phyloP scores from a whole-genome alignment of 2,888 invertebrate genomes.

The Pollenia angustigena region DNA sequence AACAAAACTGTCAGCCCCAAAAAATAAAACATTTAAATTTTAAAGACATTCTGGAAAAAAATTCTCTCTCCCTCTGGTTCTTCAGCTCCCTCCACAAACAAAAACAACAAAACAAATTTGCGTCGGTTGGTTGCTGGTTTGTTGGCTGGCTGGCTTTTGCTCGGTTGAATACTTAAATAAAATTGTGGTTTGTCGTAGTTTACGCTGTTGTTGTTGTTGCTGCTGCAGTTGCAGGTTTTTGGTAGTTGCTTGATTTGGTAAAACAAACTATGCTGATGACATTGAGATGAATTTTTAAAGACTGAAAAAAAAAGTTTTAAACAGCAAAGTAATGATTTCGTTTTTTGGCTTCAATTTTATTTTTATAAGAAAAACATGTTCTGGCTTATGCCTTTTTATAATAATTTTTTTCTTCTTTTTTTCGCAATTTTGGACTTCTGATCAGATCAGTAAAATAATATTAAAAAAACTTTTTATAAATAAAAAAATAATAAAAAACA shows the following conservation, averaged over 20 bases:
- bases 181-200: conserved; percentile 52
- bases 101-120: background rate
- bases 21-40: conserved; percentile 29
- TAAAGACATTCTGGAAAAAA: conserved; percentile 46
- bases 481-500: conserved; percentile 44
- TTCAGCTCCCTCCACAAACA: background rate
- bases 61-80: background rate
- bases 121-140: background rate
- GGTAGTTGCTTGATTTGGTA: conserved; percentile 70
- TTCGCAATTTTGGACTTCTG: conserved; percentile 53
- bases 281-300: conserved; percentile 69
- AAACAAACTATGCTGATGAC: conserved; percentile 68
- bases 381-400: conserved; percentile 42
- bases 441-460: conserved; percentile 52
- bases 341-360: conserved; percentile 38
- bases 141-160: conserved; percentile 2
- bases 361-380: conserved; percentile 63
- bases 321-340: conserved; percentile 48
- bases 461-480: background rate
- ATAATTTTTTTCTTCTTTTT: background rate
- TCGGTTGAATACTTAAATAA: conserved; percentile 36
- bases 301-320: conserved; percentile 32
- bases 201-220: conserved; percentile 44
- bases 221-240: conserved; percentile 59
- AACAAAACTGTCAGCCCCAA: background rate